Evolutionary conservation across 2,113 vertebrate genomes (phyloP).

Genomic region (Ceyx margarethae): DNA sequence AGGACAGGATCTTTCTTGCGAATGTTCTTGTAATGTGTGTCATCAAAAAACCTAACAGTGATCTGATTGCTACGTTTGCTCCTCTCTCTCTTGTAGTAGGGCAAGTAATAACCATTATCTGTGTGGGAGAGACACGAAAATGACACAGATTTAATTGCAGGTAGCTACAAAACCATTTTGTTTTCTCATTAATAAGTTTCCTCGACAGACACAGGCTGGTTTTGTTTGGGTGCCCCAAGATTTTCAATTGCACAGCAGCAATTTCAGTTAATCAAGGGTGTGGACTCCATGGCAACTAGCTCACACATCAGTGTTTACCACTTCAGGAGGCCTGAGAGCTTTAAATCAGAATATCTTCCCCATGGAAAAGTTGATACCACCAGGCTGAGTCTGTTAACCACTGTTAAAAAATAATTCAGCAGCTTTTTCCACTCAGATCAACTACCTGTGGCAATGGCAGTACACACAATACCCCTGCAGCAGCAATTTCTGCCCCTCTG

Average conservation of each 20-base stretch:
- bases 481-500: neutral
- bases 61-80: conserved; percentile 84
- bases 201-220: neutral
- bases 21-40: conserved; percentile 62
- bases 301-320: neutral
- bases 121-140: neutral
- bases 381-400: neutral
- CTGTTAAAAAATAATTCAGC: neutral
- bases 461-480: neutral
- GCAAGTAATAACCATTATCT: conserved; percentile 97
- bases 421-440: neutral
- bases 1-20: conserved; percentile 92
- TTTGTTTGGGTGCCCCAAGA: neutral
- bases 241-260: neutral
- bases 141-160: neutral
- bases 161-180: neutral
- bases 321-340: neutral
- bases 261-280: neutral
- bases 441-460: neutral
- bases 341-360: neutral
- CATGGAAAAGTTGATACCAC: neutral
- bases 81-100: conserved; percentile 86
- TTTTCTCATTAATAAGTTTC: neutral
- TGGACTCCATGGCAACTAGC: neutral
- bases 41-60: conserved; percentile 80